phyloP scores from a whole-genome alignment of 2,888 invertebrate species.

The Ceraclea dissimilis region DNA sequence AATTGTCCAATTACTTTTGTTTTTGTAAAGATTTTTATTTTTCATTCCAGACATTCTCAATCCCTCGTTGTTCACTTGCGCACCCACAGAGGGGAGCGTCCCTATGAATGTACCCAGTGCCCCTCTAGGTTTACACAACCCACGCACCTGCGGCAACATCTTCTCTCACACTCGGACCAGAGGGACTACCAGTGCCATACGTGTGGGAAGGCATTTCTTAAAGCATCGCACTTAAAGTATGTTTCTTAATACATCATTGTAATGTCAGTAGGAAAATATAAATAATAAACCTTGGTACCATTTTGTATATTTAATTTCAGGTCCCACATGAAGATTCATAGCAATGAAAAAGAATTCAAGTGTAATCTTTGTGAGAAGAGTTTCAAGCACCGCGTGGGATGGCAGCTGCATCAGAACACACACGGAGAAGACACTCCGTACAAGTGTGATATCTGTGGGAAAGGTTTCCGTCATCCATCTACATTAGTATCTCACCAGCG shows the following conservation, averaged over 20 bases:
- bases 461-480: slow-evolving; percentile 32
- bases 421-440: slow-evolving; percentile 23
- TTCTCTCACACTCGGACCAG: slow-evolving; percentile 16
- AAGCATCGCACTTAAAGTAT: slow-evolving; percentile 17
- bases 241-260: too few relatives aligned
- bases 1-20: not conserved
- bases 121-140: slow-evolving; percentile 15
- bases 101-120: slow-evolving; percentile 18
- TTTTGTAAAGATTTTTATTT: not conserved
- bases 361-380: slow-evolving; percentile 22
- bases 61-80: slow-evolving; percentile 19
- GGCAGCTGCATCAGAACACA: slow-evolving; percentile 21
- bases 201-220: slow-evolving; percentile 22
- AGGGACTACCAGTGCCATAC: slow-evolving; percentile 17
- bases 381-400: slow-evolving; percentile 16
- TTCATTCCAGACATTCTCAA: slow-evolving; percentile 14
- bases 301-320: slow-evolving; percentile 5
- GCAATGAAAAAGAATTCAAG: slow-evolving; percentile 19
- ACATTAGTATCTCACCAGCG: slow-evolving; percentile 86
- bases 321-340: slow-evolving; percentile 23
- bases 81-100: slow-evolving; percentile 20
- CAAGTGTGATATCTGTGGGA: slow-evolving; percentile 23
- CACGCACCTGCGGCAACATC: slow-evolving; percentile 17
- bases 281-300: not conserved
- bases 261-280: too few relatives aligned